Percentiles rank a stretch among this genome's conserved stretches.
Conservation (phyloP, 2,888 invertebrate genomes). For the Drosophila picticornis region DNA sequence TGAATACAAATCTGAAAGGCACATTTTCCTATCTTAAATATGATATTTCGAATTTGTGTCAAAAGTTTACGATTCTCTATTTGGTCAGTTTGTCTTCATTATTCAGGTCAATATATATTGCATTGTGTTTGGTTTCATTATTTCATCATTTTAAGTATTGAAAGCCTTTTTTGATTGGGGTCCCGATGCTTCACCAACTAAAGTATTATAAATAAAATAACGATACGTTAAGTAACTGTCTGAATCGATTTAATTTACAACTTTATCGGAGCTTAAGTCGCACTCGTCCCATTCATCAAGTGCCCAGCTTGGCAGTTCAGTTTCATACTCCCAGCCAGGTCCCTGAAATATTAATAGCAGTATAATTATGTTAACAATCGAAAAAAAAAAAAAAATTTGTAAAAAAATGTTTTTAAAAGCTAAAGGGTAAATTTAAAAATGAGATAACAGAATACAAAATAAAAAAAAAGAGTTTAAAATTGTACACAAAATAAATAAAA, state of each 20-base stretch:
- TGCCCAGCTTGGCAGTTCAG: conserved; percentile 97
- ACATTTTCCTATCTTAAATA: conserved; percentile 42
- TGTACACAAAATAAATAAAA: background rate
- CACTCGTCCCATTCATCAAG: conserved; percentile 46
- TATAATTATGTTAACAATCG: background rate
- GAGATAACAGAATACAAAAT: background rate
- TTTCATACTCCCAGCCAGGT: conserved; percentile 97
- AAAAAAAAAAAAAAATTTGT: too few species aligned
- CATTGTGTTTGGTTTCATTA: conserved; percentile 41
- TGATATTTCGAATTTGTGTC: conserved; percentile 50
- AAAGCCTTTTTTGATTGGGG: conserved; percentile 30
- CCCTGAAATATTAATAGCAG: conserved; percentile 87
- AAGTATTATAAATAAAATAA: conserved; percentile 26
- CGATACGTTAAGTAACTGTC: conserved; percentile 17
- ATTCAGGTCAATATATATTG: conserved; percentile 54
- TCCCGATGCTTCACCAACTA: conserved; percentile 23
- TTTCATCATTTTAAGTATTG: conserved; percentile 9
- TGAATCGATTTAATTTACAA: conserved; percentile 34
- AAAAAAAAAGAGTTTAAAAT: background rate
- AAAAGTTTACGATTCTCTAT: conserved; percentile 39
- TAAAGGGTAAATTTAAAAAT: background rate
- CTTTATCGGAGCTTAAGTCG: conserved; percentile 47
- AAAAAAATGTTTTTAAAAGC: background rate
- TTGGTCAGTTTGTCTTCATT: conserved; percentile 57
- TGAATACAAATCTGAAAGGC: conserved; percentile 57